phyloP scores from a whole-genome alignment of 2,888 invertebrate species.

The Blastobasis lacticolella region DNA sequence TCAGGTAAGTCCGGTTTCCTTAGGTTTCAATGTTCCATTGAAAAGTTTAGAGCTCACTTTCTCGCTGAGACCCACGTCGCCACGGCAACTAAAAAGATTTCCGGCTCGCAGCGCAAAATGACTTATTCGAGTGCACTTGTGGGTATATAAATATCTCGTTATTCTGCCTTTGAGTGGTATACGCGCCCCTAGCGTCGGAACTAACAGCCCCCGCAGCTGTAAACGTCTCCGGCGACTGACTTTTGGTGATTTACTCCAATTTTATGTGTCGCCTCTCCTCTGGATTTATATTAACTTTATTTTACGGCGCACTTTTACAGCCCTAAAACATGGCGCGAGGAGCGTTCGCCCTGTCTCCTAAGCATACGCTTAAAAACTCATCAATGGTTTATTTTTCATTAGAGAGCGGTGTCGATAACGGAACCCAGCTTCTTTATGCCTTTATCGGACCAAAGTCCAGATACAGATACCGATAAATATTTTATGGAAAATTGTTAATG shows the following conservation, averaged over 20 bases:
- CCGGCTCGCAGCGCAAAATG: neutral
- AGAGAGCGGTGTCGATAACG: no score
- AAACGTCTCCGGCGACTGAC: conserved; percentile 69
- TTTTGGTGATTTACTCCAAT: conserved; percentile 70
- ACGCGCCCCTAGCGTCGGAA: conserved; percentile 46
- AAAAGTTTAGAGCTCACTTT: neutral
- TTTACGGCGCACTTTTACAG: conserved; percentile 64
- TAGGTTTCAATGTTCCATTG: neutral
- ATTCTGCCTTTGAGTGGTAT: conserved; percentile 47
- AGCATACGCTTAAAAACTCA: conserved; percentile 25
- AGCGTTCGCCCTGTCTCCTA: conserved; percentile 39
- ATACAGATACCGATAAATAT: no score
- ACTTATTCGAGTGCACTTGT: conserved; percentile 22
- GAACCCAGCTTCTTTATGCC: no score
- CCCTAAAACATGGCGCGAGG: conserved; percentile 54
- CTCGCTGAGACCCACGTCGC: neutral
- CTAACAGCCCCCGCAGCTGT: conserved; percentile 65
- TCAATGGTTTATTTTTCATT: conserved; percentile 11
- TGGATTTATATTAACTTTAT: conserved; percentile 69
- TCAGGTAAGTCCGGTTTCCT: no score
- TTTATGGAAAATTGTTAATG: no score
- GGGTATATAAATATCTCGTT: conserved; percentile 48
- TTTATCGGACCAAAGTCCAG: no score
- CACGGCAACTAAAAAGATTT: neutral
- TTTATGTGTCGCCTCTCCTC: conserved; percentile 67